Evolutionary conservation across 2,113 vertebrate genomes (phyloP), one percentile per base, ranked within the genome.

Genomic region (Chionomys nivalis): DNA sequence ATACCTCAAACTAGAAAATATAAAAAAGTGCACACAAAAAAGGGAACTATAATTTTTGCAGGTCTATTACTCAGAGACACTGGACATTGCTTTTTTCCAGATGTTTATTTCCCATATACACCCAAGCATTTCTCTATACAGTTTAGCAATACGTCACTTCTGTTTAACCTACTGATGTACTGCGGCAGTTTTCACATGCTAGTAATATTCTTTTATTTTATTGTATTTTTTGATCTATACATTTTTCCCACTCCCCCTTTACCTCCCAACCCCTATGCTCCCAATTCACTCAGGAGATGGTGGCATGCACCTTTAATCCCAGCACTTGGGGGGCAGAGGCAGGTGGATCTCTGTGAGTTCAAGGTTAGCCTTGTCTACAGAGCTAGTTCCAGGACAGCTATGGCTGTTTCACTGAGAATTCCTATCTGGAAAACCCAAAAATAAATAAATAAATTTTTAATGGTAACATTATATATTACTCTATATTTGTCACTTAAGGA

Each of bases 81-180:
- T 95, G 21, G n/a, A 28, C 87, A 72, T 83, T 23, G 66, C 63
- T 85, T 91, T 76, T 79, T 92, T 88, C 42, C 31, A 39, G 39
- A 94, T 49, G 70, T 88, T 92, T 66, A 68, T 72, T 92, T 78
- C 68, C 63, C 83, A 21, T 65, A 11, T 85, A 36, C 58, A 93
- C 31, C 31, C 63, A 36, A 31, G 63, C 49, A 90, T 75, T 92
- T 95, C 47, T 83, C 72, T 36, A 92, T 77, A 39, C 26, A 33
- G 52, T 78, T 93, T 92, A 85, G 13, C 89, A 44, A 95, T 87
- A 19, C 58, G 65, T 7, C 85, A 11, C 33, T 52, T 72, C 33
- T 72, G 7, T 87, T 73, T 52, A 87, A 72, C 47, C 21, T 28
- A 39, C 11, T 39, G 23, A 72, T 39, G 7, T 39, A 87, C 58